Percentiles rank a stretch among this genome's conserved stretches.
Evolutionary conservation across 2,797 vertebrate species (phyloP).

Genomic region (Xiphorhynchus erythropygius): DNA sequence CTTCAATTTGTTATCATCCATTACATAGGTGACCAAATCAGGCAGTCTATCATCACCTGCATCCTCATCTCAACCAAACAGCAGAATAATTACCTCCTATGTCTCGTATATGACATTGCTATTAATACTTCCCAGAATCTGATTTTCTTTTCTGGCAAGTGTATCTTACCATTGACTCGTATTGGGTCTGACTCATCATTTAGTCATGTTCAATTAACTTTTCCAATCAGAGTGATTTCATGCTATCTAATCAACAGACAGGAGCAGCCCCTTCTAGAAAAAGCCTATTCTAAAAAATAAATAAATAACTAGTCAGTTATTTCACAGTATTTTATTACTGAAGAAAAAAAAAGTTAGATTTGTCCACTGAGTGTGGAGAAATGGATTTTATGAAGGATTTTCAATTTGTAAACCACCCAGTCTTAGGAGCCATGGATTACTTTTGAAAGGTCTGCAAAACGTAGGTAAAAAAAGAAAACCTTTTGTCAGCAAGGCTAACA

Average conservation of each 20-base stretch:
- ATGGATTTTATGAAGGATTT: not conserved
- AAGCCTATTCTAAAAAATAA: not conserved
- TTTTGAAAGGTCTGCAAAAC: not conserved
- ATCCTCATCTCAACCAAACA: not conserved
- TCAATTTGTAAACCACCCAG: not conserved
- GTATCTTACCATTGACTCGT: not conserved
- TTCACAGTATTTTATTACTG: not conserved
- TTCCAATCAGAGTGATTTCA: constrained; percentile 12
- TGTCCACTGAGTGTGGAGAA: not conserved
- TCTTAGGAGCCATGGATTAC: not conserved
- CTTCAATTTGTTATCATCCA: not conserved
- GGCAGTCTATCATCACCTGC: not conserved
- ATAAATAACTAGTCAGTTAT: not conserved
- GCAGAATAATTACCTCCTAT: constrained; percentile 7
- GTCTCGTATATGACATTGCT: not conserved
- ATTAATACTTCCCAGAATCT: constrained; percentile 10
- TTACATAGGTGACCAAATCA: not conserved
- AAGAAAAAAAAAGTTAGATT: not conserved
- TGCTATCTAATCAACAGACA: not conserved
- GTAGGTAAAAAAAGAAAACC: not conserved
- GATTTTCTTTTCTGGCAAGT: constrained; percentile 2
- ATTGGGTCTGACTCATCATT: constrained; percentile 12
- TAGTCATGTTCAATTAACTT: constrained; percentile 16
- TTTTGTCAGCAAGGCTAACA: not conserved
- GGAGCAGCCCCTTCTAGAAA: not conserved